A percentile compares a stretch with the other conserved stretches of the same genome.
Evolutionary conservation across 1,140 invertebrate genomes (phyloP).

Genomic region (Drosophila mayri): DNA sequence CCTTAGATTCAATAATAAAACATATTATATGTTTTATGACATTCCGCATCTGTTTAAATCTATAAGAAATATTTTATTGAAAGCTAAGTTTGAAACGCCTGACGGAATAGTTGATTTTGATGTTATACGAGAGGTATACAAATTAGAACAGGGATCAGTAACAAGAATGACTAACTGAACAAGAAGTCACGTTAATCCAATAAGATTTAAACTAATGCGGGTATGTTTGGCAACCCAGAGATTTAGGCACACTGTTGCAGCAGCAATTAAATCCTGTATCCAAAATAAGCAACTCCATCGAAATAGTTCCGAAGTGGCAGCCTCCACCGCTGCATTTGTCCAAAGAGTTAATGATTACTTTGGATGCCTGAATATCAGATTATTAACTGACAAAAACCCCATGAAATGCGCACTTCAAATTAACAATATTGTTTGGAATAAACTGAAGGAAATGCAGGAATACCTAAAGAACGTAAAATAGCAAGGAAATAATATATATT

Average conservation of each 20-base stretch:
- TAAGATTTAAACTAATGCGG: too few species aligned
- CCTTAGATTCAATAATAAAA: too few species aligned
- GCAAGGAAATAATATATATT: slow-evolving; percentile 17
- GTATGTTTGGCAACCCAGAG: too few species aligned
- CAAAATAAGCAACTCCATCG: neutral
- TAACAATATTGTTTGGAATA: slow-evolving; percentile 1
- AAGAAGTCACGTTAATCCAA: neutral
- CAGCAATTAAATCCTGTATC: neutral
- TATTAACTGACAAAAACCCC: neutral
- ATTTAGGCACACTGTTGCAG: neutral
- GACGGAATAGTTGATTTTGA: too few species aligned
- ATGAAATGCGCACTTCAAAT: neutral
- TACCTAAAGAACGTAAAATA: slow-evolving; percentile 4
- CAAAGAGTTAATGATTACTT: slow-evolving; percentile 1
- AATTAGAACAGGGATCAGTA: neutral
- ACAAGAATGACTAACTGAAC: neutral
- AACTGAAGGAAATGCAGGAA: slow-evolving; percentile 6
- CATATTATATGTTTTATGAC: too few species aligned
- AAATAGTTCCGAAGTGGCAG: neutral
- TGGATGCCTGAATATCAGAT: neutral
- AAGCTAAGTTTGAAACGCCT: too few species aligned
- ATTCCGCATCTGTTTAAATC: too few species aligned
- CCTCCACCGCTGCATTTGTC: neutral
- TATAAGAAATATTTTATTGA: too few species aligned
- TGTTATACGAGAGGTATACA: neutral